Conservation (phyloP, 2,888 invertebrate genomes). For the Marasmarcha lunaedactyla region DNA sequence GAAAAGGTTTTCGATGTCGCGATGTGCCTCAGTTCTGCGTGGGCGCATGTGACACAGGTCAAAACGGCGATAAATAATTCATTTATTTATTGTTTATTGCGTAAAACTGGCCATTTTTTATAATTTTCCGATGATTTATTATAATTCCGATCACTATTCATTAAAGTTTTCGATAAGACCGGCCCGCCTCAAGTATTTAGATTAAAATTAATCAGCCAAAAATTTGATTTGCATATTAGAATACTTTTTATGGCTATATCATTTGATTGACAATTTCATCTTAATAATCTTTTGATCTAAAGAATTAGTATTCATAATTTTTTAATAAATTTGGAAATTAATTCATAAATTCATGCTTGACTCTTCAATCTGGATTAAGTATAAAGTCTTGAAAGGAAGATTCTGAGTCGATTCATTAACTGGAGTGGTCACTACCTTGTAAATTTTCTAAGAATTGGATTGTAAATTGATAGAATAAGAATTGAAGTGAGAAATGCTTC, state of each 20-base stretch:
- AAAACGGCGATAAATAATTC: constrained; percentile 1
- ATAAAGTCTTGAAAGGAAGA: too few relatives aligned
- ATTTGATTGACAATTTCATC: too few relatives aligned
- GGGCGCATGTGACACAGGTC: constrained; percentile 3
- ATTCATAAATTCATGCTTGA: too few relatives aligned
- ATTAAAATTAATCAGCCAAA: not conserved
- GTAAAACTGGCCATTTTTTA: not conserved
- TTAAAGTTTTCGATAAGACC: not conserved
- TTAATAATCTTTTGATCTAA: too few relatives aligned
- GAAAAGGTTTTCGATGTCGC: constrained; percentile 1
- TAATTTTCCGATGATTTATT: constrained; percentile 1
- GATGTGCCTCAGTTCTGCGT: constrained; percentile 3
- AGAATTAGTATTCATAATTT: too few relatives aligned
- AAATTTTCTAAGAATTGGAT: too few relatives aligned
- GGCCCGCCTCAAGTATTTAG: not conserved
- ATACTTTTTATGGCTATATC: not conserved
- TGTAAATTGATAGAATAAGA: too few relatives aligned
- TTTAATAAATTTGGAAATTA: too few relatives aligned
- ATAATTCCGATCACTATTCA: not conserved
- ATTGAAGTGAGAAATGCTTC: too few relatives aligned
- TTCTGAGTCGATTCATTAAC: too few relatives aligned
- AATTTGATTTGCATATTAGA: not conserved
- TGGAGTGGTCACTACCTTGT: too few relatives aligned
- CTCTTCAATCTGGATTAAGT: too few relatives aligned
- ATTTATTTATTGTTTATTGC: not conserved